Evolutionary conservation across 1,140 invertebrate species (phyloP).

Genomic region (Thaumetopoea pityocampa): DNA sequence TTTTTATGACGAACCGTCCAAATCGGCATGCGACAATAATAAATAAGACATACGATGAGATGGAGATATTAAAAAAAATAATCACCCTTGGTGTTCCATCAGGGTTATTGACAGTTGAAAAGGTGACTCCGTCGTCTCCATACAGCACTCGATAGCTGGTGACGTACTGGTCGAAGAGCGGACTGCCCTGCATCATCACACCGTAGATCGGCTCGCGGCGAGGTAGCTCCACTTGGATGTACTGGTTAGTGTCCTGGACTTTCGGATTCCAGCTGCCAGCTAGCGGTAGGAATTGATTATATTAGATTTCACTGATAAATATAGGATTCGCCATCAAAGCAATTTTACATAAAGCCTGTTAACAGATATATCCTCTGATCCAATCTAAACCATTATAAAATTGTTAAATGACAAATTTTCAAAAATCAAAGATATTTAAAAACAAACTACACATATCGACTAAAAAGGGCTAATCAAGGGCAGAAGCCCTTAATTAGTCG

Average conservation of each 20-base stretch:
- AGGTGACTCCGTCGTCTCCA: constrained; percentile 79
- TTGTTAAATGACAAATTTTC: no score
- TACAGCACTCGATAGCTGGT: constrained; percentile 85
- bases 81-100: constrained; percentile 29
- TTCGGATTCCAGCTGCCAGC: constrained; percentile 81
- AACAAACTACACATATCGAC: no score
- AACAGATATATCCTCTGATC: no score
- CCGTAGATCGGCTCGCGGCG: constrained; percentile 83
- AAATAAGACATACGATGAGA: no score
- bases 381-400: no score
- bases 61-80: no score
- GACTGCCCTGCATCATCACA: constrained; percentile 81
- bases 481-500: no score
- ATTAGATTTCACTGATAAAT: not conserved
- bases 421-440: no score
- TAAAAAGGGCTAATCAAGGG: no score
- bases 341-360: not conserved
- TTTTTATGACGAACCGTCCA: no score
- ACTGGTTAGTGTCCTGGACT: constrained; percentile 77
- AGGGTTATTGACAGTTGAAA: constrained; percentile 71
- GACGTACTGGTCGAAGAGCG: constrained; percentile 81
- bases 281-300: constrained; percentile 17
- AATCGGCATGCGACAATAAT: no score
- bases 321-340: not conserved
- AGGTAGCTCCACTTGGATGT: constrained; percentile 83